A percentile compares a stretch with the other conserved stretches of the same genome.
Conservation (phyloP, 1,140 invertebrate species). For the Danaus plexippus region DNA sequence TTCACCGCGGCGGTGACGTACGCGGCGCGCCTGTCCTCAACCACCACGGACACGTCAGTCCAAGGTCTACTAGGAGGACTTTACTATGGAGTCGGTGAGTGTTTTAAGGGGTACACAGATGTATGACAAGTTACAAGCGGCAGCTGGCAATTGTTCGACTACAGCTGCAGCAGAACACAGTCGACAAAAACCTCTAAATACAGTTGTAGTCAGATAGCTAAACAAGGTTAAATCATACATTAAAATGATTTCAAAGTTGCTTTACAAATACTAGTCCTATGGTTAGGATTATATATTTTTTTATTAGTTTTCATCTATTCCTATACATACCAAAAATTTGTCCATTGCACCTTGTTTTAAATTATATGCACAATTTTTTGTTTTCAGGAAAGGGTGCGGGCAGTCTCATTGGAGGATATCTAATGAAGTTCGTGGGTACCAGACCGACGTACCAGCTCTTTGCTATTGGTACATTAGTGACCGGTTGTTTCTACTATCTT, state of each 20-base stretch:
- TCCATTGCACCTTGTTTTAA: background rate
- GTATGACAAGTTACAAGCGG: too few species aligned
- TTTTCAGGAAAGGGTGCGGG: slow-evolving; percentile 82
- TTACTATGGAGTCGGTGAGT: slow-evolving; percentile 84
- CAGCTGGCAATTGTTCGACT: too few species aligned
- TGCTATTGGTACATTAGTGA: slow-evolving; percentile 74
- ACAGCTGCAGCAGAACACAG: too few species aligned
- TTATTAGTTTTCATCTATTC: too few species aligned
- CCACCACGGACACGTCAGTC: slow-evolving; percentile 85
- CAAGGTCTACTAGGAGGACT: slow-evolving; percentile 86
- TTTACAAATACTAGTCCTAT: too few species aligned
- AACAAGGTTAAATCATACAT: too few species aligned
- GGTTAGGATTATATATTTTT: too few species aligned
- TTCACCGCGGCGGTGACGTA: slow-evolving; percentile 88
- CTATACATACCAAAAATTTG: too few species aligned
- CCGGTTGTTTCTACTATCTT: slow-evolving; percentile 79
- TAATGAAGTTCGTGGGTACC: slow-evolving; percentile 82
- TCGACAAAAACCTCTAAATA: too few species aligned
- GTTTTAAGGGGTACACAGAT: background rate
- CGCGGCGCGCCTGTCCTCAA: slow-evolving; percentile 82
- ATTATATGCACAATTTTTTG: background rate
- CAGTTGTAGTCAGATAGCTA: too few species aligned
- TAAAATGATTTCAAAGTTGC: too few species aligned
- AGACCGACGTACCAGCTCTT: slow-evolving; percentile 83
- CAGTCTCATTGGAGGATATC: slow-evolving; percentile 82